These are phyloP conservation scores for Pleuronectes platessa DNA, from an alignment of 2,113 vertebrate species.

Conservation along the genomic window DNA sequence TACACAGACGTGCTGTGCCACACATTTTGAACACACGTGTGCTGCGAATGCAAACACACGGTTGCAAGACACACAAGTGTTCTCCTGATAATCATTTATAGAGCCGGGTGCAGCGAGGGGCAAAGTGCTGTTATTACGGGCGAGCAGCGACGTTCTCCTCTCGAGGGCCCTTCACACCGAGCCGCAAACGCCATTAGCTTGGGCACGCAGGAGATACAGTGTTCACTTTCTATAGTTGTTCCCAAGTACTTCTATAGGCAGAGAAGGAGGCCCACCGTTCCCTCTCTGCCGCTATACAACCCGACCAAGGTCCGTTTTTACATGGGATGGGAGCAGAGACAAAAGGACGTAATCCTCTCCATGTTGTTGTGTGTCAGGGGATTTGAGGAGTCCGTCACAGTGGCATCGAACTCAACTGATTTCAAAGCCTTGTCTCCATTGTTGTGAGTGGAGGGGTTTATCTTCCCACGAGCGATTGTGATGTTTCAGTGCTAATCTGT, in stretches of 20 bases:
- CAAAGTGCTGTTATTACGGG: conserved; percentile 73
- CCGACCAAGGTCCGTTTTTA: conserved; percentile 50
- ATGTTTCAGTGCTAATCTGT: conserved; percentile 39
- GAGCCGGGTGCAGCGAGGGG: conserved; percentile 38
- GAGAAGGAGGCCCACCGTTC: conserved; percentile 65
- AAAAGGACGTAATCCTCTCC: conserved; percentile 51
- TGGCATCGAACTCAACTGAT: conserved; percentile 20
- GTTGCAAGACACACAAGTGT: conserved; percentile 56
- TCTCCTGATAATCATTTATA: conserved; percentile 71
- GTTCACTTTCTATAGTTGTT: conserved; percentile 6
- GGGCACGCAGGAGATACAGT: conserved; percentile 62
- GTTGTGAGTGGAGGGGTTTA: conserved; percentile 12
- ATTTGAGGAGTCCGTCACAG: conserved; percentile 47
- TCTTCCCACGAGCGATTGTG: conserved; percentile 30
- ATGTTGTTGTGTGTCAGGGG: conserved; percentile 47
- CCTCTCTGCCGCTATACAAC: conserved; percentile 29
- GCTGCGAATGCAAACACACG: conserved; percentile 52
- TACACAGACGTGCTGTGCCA: not conserved
- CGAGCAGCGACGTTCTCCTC: conserved; percentile 60
- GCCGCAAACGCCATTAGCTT: conserved; percentile 70
- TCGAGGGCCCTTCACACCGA: conserved; percentile 56
- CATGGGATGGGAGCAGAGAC: conserved; percentile 39
- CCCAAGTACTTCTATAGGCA: conserved; percentile 59
- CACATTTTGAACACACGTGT: conserved; percentile 29
- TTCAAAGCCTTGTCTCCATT: conserved; percentile 39